Base-by-base conservation (phyloP, 2,888 invertebrate genomes). In the Archaeoteleia sp. region DNA sequence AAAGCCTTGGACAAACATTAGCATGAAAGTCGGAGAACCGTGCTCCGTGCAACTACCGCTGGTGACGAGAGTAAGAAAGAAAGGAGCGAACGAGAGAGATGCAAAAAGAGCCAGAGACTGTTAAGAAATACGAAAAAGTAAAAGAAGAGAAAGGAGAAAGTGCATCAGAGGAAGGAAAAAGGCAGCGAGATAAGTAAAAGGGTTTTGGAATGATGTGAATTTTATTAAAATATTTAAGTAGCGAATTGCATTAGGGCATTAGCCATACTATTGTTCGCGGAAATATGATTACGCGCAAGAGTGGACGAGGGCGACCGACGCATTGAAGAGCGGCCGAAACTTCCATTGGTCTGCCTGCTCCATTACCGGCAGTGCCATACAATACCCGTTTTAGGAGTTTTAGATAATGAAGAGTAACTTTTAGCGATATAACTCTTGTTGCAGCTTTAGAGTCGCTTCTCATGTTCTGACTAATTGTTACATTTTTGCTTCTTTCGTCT, bases 191-290 rank as follows among this genome's bases (percentile, higher is more conserved):
- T 70, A 72, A 70, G 73, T 72, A 70, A 74, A 72, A 70, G 70
- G 74, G 61, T 71, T 74, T 57, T 29, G 30, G 60, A 65, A 48
- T 58, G 69, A 71, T 51, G 46, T 46, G 69, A 78, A 79, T 78
- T 80, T 80, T 76, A 78, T 80, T 80, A 77, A 80, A 79, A 80
- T 78, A 78, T 78, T 78, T 78, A 76, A 79, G 75, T 79, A 75
- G 75, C 70, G 74, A 79, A 80, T 78, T 71, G 75, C 79, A 80
- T 81, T 79, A 80, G 76, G 77, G 70, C 77, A 79, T 79, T 78
- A 73, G 74, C 71, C 72, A 71, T 61, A 72, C 76, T 74, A 78
- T 80, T 79, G 76, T 81, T 77, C 74, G 65, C 46, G 67, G 74
- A 77, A 81, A 78, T 77, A 78, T 79, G 74, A 76, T 78, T 76